These are phyloP conservation scores for Tyrannus savana DNA, from an alignment of 2,113 vertebrate genomes.

Conservation along the genomic window DNA sequence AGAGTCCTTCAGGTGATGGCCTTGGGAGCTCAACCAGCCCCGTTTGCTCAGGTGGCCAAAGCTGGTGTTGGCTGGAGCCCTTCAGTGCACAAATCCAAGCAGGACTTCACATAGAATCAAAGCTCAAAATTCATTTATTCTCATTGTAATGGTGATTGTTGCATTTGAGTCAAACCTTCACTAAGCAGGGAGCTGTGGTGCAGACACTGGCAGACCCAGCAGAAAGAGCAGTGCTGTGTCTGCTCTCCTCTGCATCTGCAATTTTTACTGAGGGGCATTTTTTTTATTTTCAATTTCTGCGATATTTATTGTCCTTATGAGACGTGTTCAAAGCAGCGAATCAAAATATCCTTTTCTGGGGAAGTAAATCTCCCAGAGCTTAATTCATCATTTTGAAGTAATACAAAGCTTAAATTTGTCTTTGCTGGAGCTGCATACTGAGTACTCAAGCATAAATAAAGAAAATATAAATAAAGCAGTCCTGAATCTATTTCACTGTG, in stretches of 20 bases:
- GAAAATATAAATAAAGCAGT: slow-evolving; percentile 38
- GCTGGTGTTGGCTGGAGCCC: neutral
- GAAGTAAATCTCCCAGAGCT: slow-evolving; percentile 56
- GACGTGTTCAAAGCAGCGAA: neutral
- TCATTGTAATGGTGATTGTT: rapidly evolving
- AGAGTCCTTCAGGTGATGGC: neutral
- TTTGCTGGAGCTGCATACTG: slow-evolving; percentile 29
- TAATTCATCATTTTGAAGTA: slow-evolving; percentile 63
- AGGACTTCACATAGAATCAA: neutral
- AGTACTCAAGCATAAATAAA: slow-evolving; percentile 63
- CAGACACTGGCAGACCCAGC: neutral
- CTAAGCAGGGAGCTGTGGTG: neutral
- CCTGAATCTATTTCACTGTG: slow-evolving; percentile 20
- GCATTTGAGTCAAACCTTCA: neutral
- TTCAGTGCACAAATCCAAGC: neutral
- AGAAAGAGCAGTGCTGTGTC: neutral
- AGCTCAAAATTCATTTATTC: neutral
- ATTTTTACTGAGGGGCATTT: neutral
- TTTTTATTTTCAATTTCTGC: slow-evolving; percentile 23
- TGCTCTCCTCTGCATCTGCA: neutral
- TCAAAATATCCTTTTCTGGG: slow-evolving; percentile 34
- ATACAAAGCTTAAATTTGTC: slow-evolving; percentile 52
- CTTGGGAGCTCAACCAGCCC: neutral
- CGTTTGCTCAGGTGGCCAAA: neutral
- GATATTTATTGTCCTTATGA: slow-evolving; percentile 40